Conservation (phyloP, 2,797 vertebrate species). For the Acipenser transmontanus region DNA sequence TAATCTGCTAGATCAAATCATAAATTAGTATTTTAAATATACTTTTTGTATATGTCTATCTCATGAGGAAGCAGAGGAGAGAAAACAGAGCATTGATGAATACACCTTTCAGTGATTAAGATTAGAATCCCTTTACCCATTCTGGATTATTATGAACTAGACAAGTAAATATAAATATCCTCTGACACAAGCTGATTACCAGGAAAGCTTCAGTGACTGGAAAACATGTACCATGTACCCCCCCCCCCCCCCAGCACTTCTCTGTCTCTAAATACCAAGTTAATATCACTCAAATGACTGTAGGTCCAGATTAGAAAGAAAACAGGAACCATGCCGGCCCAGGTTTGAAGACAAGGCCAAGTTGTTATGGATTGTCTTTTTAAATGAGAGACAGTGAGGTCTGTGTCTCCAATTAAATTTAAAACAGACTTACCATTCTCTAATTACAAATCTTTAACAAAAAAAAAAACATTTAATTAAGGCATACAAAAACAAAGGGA, state of each 20-base stretch:
- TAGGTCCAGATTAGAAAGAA: background rate
- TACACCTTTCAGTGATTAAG: too few relatives aligned
- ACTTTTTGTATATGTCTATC: too few relatives aligned
- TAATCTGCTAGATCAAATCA: too few relatives aligned
- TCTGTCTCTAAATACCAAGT: constrained; percentile 10
- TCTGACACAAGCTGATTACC: too few relatives aligned
- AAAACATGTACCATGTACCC: background rate
- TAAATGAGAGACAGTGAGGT: constrained; percentile 4
- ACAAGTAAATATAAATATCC: too few relatives aligned
- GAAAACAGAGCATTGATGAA: too few relatives aligned
- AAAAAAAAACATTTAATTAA: constrained; percentile 28
- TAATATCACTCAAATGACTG: constrained; percentile 2
- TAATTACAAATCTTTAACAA: constrained; percentile 48
- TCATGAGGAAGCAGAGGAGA: too few relatives aligned
- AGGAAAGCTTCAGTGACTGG: too few relatives aligned
- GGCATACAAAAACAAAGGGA: constrained; percentile 31
- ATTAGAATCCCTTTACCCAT: too few relatives aligned
- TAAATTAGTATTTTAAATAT: too few relatives aligned
- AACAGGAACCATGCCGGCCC: background rate
- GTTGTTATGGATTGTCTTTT: background rate
- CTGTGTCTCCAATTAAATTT: constrained; percentile 4
- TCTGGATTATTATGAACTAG: too few relatives aligned
- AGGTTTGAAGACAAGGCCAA: background rate
- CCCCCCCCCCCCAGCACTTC: background rate
- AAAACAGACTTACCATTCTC: constrained; percentile 38